These are phyloP conservation scores for Gari tellinella DNA, from an alignment of 2,888 invertebrate species.

Conservation along the genomic window DNA sequence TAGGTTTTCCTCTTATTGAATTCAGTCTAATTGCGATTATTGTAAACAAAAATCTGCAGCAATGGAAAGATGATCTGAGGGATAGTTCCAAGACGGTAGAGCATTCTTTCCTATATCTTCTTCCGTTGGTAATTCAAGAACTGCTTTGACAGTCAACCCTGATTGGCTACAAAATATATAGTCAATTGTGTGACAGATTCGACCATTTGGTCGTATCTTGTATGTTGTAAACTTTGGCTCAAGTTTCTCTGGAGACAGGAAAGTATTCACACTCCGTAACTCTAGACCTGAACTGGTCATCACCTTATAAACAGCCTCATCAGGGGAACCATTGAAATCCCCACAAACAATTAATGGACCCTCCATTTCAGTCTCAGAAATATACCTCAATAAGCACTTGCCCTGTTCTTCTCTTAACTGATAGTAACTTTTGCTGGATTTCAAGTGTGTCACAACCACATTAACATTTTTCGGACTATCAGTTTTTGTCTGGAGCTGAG, in stretches of 20 bases:
- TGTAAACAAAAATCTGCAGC: conserved; percentile 80
- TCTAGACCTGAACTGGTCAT: conserved; percentile 81
- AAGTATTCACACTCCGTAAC: conserved; percentile 82
- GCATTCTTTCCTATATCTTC: conserved; percentile 89
- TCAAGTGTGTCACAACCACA: conserved; percentile 90
- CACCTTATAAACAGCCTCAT: conserved; percentile 89
- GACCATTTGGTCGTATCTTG: conserved; percentile 88
- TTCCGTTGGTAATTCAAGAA: conserved; percentile 88
- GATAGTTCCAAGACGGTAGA: conserved; percentile 89
- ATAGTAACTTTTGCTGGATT: conserved; percentile 88
- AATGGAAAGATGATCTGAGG: conserved; percentile 91
- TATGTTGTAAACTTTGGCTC: conserved; percentile 91
- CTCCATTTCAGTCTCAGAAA: conserved; percentile 58
- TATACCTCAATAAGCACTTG: conserved; percentile 63
- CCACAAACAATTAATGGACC: conserved; percentile 89
- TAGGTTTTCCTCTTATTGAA: no score
- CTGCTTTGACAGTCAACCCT: conserved; percentile 86
- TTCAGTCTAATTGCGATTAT: no score
- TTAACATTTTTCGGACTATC: conserved; percentile 85
- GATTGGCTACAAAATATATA: conserved; percentile 86
- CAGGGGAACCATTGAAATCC: conserved; percentile 91
- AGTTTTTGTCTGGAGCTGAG: conserved; percentile 75
- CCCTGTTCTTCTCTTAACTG: conserved; percentile 75
- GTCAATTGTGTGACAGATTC: conserved; percentile 90
- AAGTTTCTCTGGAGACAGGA: conserved; percentile 70